Conservation (phyloP, 2,797 vertebrate species). For the Ptychobarbus kaznakovi region DNA sequence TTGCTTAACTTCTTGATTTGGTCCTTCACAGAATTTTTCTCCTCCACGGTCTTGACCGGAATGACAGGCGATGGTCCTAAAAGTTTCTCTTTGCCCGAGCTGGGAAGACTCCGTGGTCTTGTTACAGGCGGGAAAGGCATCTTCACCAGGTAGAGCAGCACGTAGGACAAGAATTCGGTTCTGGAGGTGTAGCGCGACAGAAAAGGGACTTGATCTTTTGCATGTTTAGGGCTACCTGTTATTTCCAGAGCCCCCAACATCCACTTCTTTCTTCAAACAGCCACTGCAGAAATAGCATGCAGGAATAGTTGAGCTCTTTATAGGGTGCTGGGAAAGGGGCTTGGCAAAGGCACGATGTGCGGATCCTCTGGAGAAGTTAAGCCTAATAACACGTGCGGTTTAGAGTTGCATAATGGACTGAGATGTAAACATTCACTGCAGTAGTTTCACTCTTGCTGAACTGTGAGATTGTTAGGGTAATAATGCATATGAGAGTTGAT, state of each 20-base stretch:
- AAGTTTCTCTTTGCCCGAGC: slow-evolving; percentile 61
- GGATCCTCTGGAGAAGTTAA: slow-evolving; percentile 28
- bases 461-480: neutral
- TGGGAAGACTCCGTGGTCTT: slow-evolving; percentile 53
- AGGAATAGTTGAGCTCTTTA: slow-evolving; percentile 50
- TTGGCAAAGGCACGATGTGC: slow-evolving; percentile 50
- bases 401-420: slow-evolving; percentile 24
- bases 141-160: slow-evolving; percentile 71
- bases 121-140: slow-evolving; percentile 77
- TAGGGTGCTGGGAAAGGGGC: slow-evolving; percentile 30
- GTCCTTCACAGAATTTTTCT: slow-evolving; percentile 69
- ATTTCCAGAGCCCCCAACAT: slow-evolving; percentile 45
- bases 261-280: slow-evolving; percentile 22
- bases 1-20: slow-evolving; percentile 74
- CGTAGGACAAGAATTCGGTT: slow-evolving; percentile 68
- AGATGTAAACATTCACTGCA: slow-evolving; percentile 18
- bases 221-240: slow-evolving; percentile 67
- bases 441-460: neutral
- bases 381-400: slow-evolving; percentile 25
- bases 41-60: slow-evolving; percentile 49
- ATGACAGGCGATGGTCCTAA: neutral
- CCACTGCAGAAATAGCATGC: slow-evolving; percentile 6
- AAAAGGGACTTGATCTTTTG: slow-evolving; percentile 40
- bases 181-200: slow-evolving; percentile 59
- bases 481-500: neutral